Percentiles rank a stretch among this genome's conserved stretches.
These are phyloP conservation scores for Bufo bufo DNA, from an alignment of 2,113 vertebrate genomes.

Conservation along the genomic window DNA sequence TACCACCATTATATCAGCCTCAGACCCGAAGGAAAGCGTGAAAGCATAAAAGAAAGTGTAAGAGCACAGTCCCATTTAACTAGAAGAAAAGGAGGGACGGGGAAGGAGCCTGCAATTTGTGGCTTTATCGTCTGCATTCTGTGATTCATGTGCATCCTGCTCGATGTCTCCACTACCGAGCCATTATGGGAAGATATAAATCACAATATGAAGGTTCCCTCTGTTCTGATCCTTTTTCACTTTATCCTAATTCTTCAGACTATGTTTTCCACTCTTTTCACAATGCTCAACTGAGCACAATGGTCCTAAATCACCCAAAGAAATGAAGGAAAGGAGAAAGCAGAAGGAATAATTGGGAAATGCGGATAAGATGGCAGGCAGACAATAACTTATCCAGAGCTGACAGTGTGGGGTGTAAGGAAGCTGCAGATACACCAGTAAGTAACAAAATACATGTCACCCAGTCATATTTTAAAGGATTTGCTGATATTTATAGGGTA, in stretches of 20 bases:
- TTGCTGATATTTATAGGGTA: constrained; percentile 28
- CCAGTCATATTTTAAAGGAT: constrained; percentile 41
- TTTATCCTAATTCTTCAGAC: not conserved
- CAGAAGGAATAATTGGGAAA: constrained; percentile 43
- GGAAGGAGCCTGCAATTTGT: not conserved
- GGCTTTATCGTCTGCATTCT: not conserved
- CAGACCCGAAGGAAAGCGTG: not conserved
- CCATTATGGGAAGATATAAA: constrained; percentile 39
- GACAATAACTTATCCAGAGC: constrained; percentile 37
- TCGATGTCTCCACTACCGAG: not conserved
- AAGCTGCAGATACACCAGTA: constrained; percentile 20
- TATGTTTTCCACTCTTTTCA: not conserved
- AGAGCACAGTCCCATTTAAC: constrained; percentile 3
- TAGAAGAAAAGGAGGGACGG: not conserved
- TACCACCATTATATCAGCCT: not conserved
- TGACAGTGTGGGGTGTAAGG: constrained; percentile 33
- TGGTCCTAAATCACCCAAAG: constrained; percentile 33
- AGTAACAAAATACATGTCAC: constrained; percentile 48
- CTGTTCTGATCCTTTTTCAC: not conserved
- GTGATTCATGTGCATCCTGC: constrained; percentile 1
- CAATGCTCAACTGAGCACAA: constrained; percentile 11
- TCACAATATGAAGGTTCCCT: not conserved
- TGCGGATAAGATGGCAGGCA: constrained; percentile 27
- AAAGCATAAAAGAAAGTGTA: not conserved
- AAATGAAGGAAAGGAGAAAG: constrained; percentile 33